Percentiles rank a stretch among this genome's conserved stretches.
These are phyloP conservation scores for Drosophila virilis DNA, from an alignment of 1,140 invertebrate genomes.

Conservation along the genomic window DNA sequence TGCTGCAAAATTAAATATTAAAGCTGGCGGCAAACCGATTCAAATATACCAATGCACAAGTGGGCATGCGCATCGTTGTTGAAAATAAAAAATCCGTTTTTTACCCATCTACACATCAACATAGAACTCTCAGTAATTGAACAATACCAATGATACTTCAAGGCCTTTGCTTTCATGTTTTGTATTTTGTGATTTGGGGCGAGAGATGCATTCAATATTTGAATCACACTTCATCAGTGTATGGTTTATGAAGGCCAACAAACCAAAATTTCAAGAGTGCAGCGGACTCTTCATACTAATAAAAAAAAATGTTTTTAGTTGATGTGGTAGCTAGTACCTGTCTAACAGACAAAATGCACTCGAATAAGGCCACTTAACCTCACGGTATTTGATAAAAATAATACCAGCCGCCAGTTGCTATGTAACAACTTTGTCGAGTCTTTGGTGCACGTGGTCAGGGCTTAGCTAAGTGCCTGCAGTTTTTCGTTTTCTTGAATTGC, in stretches of 20 bases:
- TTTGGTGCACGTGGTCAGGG: constrained; percentile 12
- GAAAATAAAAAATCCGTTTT: not conserved
- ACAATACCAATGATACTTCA: not conserved
- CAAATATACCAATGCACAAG: not conserved
- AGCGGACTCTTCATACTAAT: too few species aligned
- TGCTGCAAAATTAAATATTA: too few species aligned
- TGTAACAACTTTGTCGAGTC: constrained; percentile 24
- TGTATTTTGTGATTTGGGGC: not conserved
- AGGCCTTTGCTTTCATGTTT: not conserved
- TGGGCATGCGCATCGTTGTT: not conserved
- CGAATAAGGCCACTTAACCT: not conserved
- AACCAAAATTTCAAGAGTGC: too few species aligned
- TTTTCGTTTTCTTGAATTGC: constrained; percentile 36
- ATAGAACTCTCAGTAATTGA: not conserved
- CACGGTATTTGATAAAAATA: constrained; percentile 23
- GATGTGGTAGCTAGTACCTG: not conserved
- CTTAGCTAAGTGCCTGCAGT: constrained; percentile 45
- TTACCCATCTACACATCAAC: not conserved
- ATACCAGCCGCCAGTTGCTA: constrained; percentile 5
- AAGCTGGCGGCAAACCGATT: too few species aligned
- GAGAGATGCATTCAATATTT: too few species aligned
- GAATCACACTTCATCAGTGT: too few species aligned
- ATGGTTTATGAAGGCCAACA: too few species aligned
- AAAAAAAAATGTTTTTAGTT: constrained; percentile 1
- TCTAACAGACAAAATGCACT: not conserved